Conservation (phyloP, 2,113 vertebrate species). For the Sorex fumeus region DNA sequence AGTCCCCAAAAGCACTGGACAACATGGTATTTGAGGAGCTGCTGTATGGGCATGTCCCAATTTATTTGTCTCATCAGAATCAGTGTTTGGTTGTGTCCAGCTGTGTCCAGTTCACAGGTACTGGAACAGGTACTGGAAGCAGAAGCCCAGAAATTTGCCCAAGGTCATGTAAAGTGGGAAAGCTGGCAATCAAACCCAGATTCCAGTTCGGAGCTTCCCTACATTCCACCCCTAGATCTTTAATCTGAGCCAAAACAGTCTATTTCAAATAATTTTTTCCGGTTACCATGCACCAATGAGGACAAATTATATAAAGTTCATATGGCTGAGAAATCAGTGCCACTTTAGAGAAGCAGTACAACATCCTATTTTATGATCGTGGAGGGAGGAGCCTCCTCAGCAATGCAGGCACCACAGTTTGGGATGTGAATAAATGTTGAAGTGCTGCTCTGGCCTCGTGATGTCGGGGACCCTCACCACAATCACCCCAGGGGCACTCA, state of each 20-base stretch:
- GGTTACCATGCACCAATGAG: background rate
- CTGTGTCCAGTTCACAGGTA: background rate
- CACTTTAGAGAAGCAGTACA: constrained; percentile 29
- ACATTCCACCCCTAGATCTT: too few species aligned
- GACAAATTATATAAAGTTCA: background rate
- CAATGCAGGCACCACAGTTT: too few species aligned
- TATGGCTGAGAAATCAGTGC: background rate
- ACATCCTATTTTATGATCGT: too few species aligned
- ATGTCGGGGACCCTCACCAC: too few species aligned
- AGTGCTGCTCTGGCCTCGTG: too few species aligned
- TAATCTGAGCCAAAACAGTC: too few species aligned
- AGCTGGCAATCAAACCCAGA: background rate
- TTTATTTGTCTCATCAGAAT: background rate
- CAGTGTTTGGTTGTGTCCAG: too few species aligned
- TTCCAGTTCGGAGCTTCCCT: background rate
- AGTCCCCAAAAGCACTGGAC: background rate
- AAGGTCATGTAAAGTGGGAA: background rate
- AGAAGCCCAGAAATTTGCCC: background rate
- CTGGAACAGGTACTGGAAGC: too few species aligned
- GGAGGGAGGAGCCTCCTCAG: too few species aligned
- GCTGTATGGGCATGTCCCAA: background rate
- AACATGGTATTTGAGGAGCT: background rate
- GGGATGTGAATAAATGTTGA: too few species aligned
- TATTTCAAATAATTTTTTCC: background rate
- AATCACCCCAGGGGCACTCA: too few species aligned